Percentiles rank a stretch among this genome's conserved stretches.
phyloP scores from a whole-genome alignment of 2,797 vertebrate genomes.

The Carapus acus region DNA sequence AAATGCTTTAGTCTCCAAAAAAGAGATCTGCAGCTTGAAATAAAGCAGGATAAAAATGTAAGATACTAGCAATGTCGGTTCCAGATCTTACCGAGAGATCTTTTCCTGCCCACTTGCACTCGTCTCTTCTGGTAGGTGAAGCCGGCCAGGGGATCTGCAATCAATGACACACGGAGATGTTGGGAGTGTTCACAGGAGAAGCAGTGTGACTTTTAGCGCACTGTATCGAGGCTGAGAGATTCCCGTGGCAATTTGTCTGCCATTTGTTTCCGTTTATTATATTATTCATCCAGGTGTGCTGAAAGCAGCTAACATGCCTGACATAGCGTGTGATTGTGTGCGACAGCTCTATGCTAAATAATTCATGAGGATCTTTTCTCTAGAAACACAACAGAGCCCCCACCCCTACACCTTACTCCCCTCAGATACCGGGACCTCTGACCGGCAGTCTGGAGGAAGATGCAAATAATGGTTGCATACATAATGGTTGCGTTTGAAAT shows the following conservation, averaged over 20 bases:
- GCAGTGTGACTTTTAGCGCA: slow-evolving; percentile 29
- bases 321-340: slow-evolving; percentile 62
- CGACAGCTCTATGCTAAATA: slow-evolving; percentile 68
- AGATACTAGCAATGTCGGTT: slow-evolving; percentile 24
- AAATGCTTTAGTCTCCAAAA: too few species aligned
- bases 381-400: slow-evolving; percentile 60
- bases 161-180: slow-evolving; percentile 42
- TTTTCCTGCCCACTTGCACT: slow-evolving; percentile 99
- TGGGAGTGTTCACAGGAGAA: slow-evolving; percentile 2
- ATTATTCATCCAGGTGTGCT: slow-evolving; percentile 77
- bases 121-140: slow-evolving; percentile 86
- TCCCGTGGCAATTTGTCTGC: slow-evolving; percentile 65
- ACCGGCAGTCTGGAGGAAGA: slow-evolving; percentile 37
- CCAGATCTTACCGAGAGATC: slow-evolving; percentile 83
- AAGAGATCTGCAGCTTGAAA: slow-evolving; percentile 34
- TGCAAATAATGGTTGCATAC: slow-evolving; percentile 14
- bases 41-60: slow-evolving; percentile 25
- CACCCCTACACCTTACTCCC: too few species aligned
- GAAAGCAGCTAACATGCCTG: slow-evolving; percentile 65
- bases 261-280: slow-evolving; percentile 72
- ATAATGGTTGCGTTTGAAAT: too few species aligned
- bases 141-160: slow-evolving; percentile 91
- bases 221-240: slow-evolving; percentile 39
- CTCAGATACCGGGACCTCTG: slow-evolving; percentile 44
- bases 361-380: slow-evolving; percentile 68